Evolutionary conservation across 2,113 vertebrate species (phyloP).

Genomic region (Cygnus atratus): DNA sequence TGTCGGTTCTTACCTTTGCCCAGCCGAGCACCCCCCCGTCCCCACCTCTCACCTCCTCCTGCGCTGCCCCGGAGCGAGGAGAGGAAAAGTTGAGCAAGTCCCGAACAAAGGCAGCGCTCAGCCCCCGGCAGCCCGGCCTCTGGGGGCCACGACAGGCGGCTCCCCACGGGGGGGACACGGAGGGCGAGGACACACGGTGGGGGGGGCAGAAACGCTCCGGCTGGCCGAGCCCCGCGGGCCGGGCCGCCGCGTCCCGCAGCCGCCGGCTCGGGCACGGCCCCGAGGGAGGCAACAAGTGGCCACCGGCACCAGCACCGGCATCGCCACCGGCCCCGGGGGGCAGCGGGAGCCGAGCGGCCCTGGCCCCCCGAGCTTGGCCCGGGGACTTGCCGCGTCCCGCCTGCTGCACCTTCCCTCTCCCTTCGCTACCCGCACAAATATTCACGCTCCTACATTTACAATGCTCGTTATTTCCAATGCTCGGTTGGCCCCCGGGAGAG

Average conservation of each 20-base stretch:
- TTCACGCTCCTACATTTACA: not conserved
- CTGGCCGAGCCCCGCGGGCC: too few relatives aligned
- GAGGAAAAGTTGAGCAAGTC: conserved; percentile 71
- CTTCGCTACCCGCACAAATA: not conserved
- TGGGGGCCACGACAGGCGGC: too few relatives aligned
- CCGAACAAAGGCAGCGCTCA: conserved; percentile 42
- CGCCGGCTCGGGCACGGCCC: not conserved
- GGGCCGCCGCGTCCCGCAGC: too few relatives aligned
- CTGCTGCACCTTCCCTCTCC: not conserved
- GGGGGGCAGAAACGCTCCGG: too few relatives aligned
- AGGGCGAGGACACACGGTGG: too few relatives aligned
- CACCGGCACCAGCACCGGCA: too few relatives aligned
- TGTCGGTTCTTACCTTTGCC: not conserved
- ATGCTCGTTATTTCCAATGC: not conserved
- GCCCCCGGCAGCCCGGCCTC: not conserved
- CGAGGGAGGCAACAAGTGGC: not conserved
- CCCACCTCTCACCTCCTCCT: conserved; percentile 5
- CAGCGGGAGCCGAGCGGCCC: too few relatives aligned
- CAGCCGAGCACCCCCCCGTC: not conserved
- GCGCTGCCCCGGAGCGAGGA: conserved; percentile 22
- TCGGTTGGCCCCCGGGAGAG: not conserved
- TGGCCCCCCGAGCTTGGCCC: too few relatives aligned
- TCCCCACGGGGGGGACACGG: too few relatives aligned
- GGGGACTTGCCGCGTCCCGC: too few relatives aligned
- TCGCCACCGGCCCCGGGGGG: too few relatives aligned